Base-by-base conservation (phyloP, 1,140 invertebrate genomes). In the Bombus confusus region DNA sequence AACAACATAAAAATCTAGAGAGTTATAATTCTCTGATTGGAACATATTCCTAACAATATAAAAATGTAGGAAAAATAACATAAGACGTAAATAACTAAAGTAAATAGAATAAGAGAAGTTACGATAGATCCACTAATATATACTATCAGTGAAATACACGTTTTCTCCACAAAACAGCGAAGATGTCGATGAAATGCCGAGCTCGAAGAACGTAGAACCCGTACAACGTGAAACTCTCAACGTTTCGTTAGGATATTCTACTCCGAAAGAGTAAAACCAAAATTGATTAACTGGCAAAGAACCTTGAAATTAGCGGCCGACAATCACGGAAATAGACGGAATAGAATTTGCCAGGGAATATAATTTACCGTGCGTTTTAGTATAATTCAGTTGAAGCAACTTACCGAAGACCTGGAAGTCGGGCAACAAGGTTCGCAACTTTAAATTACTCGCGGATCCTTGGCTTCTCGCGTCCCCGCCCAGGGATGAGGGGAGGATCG, bases 361-460 rank as follows among this genome's bases (percentile, higher is more conserved):
- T 57, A 76, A 76, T 76, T 57, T 59, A 43, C 22, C 39, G 25
- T 37, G 47, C 74, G 47, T 57, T 76, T 34, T 37, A 34, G 41
- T 52, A 76, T 76, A 57, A 47, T 73, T 73, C 71, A 43, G 71
- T 37, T 57, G 52, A 8, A 12, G 28, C n/a, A 76, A 76, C 31
- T 76, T 59, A 28, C n/a, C 18, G 12, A 76, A 75, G 74, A 57
- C 57, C 37, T 37, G 34, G 52, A 64, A 39, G 37, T 75, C 31
- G 22, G 43, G 43, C n/a, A 74, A 74, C 72, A 47, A 47, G 41
- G 34, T 18, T 34, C 28, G 59, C 41, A 39, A 41, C 37, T 78
- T 68, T 39, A 41, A 78, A 71, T 57, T 41, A 83, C 47, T 59
- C 64, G 31, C 41, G 31, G 18, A 39, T 59, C 34, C 74, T 69